phyloP scores from a whole-genome alignment of 2,797 vertebrate species.

The Melanitta fusca region DNA sequence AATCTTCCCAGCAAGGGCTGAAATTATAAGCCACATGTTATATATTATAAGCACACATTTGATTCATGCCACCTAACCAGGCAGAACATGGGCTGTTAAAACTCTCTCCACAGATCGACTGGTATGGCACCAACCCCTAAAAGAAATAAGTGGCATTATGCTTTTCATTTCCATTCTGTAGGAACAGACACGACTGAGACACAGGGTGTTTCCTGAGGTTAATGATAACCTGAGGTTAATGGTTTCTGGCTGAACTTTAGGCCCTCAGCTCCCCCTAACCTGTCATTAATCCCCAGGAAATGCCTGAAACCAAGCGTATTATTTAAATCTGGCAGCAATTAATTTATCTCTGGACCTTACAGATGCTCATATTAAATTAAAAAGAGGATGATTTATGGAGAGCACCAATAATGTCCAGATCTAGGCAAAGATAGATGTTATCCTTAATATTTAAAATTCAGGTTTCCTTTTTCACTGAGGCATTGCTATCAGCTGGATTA shows the following conservation, averaged over 20 bases:
- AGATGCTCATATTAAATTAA: constrained; percentile 73
- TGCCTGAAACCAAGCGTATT: constrained; percentile 67
- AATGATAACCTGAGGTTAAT: constrained; percentile 76
- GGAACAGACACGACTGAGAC: constrained; percentile 40
- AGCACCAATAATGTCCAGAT: constrained; percentile 53
- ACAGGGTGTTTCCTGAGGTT: constrained; percentile 68
- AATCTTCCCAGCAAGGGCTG: background rate
- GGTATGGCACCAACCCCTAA: background rate
- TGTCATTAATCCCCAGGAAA: constrained; percentile 73
- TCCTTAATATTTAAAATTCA: constrained; percentile 62
- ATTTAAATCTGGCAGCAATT: constrained; percentile 75
- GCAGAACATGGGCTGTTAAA: background rate
- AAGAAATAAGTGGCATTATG: background rate
- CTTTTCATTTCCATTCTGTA: constrained; percentile 36
- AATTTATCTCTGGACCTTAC: constrained; percentile 71
- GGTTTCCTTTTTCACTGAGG: constrained; percentile 31
- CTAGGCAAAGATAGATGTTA: constrained; percentile 62
- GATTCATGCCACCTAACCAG: background rate
- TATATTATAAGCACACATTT: background rate
- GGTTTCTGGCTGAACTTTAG: constrained; percentile 70
- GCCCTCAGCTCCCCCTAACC: constrained; percentile 62
- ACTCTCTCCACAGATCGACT: background rate
- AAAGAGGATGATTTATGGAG: constrained; percentile 66
- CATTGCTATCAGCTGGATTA: constrained; percentile 1
- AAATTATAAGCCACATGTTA: background rate